Conservation (phyloP, 2,797 vertebrate species). For the Crocidura indochinensis region DNA sequence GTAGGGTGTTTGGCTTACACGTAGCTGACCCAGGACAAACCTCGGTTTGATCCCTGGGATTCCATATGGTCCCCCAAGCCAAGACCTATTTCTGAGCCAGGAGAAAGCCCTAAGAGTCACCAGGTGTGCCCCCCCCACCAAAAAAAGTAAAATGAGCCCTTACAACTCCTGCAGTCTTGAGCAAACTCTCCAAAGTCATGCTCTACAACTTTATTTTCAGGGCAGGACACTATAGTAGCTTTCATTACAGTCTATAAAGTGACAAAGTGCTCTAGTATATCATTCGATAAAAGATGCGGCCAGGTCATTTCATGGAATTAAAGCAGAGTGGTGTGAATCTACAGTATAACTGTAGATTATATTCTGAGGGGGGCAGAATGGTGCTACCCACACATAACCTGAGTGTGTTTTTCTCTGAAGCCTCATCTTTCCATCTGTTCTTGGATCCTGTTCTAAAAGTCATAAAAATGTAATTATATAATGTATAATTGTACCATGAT, state of each 20-base stretch:
- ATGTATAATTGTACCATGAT: neutral
- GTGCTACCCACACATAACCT: neutral
- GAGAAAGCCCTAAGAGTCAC: too few relatives aligned
- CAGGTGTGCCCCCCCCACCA: too few relatives aligned
- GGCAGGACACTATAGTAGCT: neutral
- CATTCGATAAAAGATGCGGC: neutral
- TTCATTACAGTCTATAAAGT: neutral
- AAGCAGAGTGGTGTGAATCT: too few relatives aligned
- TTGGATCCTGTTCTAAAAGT: neutral
- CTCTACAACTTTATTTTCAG: slow-evolving; percentile 1
- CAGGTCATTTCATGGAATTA: neutral
- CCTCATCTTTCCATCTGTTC: neutral
- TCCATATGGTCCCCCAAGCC: too few relatives aligned
- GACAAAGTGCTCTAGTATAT: neutral
- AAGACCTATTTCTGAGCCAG: too few relatives aligned
- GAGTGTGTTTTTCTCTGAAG: neutral
- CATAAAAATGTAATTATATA: neutral
- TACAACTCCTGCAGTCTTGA: neutral
- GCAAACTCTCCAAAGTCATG: neutral
- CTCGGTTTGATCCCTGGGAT: too few relatives aligned
- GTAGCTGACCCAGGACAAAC: too few relatives aligned
- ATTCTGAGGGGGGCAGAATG: neutral
- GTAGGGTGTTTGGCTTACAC: too few relatives aligned
- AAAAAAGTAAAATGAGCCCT: neutral
- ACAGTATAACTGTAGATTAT: neutral